Evolutionary conservation across 2,113 vertebrate genomes (phyloP).

Genomic region (Pangasianodon gigas): DNA sequence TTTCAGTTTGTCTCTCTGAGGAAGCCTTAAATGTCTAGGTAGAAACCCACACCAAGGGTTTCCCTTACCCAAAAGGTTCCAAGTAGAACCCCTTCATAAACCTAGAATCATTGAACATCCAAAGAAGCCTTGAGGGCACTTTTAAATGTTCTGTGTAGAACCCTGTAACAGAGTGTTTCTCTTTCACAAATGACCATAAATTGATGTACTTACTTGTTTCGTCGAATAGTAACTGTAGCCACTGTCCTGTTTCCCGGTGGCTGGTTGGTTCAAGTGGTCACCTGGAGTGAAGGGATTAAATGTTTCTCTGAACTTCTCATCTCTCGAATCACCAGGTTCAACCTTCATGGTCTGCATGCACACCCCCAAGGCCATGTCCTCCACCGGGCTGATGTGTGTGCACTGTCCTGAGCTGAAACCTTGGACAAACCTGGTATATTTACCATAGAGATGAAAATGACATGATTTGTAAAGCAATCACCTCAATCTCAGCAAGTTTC

Average conservation of each 20-base stretch:
- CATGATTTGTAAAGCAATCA: neutral
- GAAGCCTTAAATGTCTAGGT: too few species aligned
- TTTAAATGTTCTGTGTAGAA: neutral
- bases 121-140: neutral
- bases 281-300: slow-evolving; percentile 75
- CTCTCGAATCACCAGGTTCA: slow-evolving; percentile 68
- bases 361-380: slow-evolving; percentile 73
- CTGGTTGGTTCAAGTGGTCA: slow-evolving; percentile 60
- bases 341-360: slow-evolving; percentile 77
- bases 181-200: neutral
- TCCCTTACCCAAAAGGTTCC: neutral
- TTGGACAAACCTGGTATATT: slow-evolving; percentile 64
- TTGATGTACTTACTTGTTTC: slow-evolving; percentile 69
- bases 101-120: neutral
- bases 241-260: slow-evolving; percentile 62
- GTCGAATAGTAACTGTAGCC: slow-evolving; percentile 77
- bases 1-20: too few species aligned
- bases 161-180: neutral
- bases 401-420: slow-evolving; percentile 69
- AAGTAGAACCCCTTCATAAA: neutral
- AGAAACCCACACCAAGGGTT: neutral
- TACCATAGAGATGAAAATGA: neutral
- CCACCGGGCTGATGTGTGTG: slow-evolving; percentile 65
- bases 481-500: neutral
- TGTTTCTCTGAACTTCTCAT: slow-evolving; percentile 67